Conservation (phyloP, 2,888 invertebrate species). For the Drosophila fulvimacula region DNA sequence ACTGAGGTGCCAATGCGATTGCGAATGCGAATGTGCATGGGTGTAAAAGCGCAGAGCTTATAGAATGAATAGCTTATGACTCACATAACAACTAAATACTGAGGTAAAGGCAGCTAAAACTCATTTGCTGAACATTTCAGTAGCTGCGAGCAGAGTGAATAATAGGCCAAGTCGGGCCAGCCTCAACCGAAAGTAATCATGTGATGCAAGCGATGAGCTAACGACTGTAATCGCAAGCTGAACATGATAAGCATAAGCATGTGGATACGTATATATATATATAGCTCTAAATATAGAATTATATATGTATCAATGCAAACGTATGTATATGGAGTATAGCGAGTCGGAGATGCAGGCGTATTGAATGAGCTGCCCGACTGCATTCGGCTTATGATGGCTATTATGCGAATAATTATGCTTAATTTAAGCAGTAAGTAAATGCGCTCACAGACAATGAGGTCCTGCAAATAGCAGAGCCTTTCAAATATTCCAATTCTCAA, state of each 20-base stretch:
- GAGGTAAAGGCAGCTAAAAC: neutral
- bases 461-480: neutral
- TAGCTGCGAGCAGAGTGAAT: neutral
- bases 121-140: neutral
- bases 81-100: slow-evolving; percentile 2
- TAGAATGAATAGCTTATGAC: slow-evolving; percentile 22
- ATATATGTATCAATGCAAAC: neutral
- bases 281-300: neutral
- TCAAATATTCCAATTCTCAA: neutral
- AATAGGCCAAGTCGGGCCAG: neutral
- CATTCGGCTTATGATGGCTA: neutral
- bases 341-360: neutral
- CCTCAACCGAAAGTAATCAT: neutral
- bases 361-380: slow-evolving; percentile 1
- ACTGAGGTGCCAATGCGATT: slow-evolving; percentile 22
- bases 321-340: neutral
- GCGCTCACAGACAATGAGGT: neutral
- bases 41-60: slow-evolving; percentile 2
- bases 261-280: neutral
- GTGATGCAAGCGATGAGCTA: neutral
- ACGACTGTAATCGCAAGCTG: slow-evolving; percentile 6
- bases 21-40: neutral
- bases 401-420: slow-evolving; percentile 12
- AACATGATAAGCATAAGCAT: neutral
- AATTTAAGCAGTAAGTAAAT: slow-evolving; percentile 10